A percentile compares a stretch with the other conserved stretches of the same genome.
Evolutionary conservation across 1,140 invertebrate species (phyloP).

Genomic region (Solen grandis): DNA sequence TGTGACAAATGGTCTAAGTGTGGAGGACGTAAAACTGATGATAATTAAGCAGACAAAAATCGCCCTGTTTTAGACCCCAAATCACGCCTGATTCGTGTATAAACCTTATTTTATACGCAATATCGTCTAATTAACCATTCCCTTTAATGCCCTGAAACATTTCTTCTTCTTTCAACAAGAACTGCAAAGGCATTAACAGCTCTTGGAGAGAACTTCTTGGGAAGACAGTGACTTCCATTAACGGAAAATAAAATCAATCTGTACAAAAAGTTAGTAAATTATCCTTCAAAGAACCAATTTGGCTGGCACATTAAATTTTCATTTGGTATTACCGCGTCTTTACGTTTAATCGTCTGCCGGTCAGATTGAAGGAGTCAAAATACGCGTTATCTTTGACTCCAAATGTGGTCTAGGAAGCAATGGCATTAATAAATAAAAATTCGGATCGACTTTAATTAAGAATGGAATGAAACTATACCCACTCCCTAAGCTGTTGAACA

Average conservation of each 20-base stretch:
- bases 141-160: neutral
- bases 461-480: neutral
- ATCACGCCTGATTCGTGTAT: neutral
- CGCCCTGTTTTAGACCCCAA: neutral
- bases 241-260: slow-evolving; percentile 41
- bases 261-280: slow-evolving; percentile 17
- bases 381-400: neutral
- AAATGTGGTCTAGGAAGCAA: neutral
- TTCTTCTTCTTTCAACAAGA: neutral
- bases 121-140: neutral
- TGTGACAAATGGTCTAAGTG: too few species aligned
- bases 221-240: neutral
- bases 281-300: slow-evolving; percentile 48
- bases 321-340: slow-evolving; percentile 46
- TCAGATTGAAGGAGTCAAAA: slow-evolving; percentile 35
- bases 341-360: slow-evolving; percentile 40
- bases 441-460: slow-evolving; percentile 36
- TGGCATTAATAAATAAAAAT: slow-evolving; percentile 14
- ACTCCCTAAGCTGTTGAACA: slow-evolving; percentile 20
- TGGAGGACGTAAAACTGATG: too few species aligned
- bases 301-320: slow-evolving; percentile 30
- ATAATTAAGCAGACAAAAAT: too few species aligned
- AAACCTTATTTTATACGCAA: neutral
- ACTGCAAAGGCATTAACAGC: neutral
- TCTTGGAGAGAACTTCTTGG: neutral